A percentile compares a stretch with the other conserved stretches of the same genome.
These are phyloP conservation scores for Geopemphigus sp. DNA, from an alignment of 1,140 invertebrate species.

Conservation along the genomic window DNA sequence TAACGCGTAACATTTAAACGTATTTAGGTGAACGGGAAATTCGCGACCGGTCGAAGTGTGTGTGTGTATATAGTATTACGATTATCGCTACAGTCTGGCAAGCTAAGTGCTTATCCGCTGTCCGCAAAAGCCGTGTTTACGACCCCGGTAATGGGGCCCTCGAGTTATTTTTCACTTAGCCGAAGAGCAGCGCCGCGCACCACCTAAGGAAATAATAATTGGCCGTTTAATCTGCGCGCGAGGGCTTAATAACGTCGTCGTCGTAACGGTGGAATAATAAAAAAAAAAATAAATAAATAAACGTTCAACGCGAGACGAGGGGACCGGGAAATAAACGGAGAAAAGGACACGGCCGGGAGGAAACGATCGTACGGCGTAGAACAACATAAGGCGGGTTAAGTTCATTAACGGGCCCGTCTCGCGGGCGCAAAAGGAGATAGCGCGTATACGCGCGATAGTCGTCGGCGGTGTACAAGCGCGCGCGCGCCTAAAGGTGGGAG, in stretches of 20 bases:
- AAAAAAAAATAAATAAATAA: neutral
- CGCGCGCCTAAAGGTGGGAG: neutral
- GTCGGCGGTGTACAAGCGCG: neutral
- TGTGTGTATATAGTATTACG: neutral
- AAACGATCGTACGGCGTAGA: conserved; percentile 32
- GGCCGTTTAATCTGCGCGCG: conserved; percentile 45
- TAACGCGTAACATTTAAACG: too few species aligned
- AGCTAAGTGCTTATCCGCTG: conserved; percentile 35
- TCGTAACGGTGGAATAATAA: conserved; percentile 3
- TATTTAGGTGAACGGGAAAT: too few species aligned
- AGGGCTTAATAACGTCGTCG: conserved; percentile 22
- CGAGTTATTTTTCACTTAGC: conserved; percentile 47
- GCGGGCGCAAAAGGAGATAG: conserved; percentile 3
- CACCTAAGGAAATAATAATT: conserved; percentile 49
- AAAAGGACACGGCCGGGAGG: conserved; percentile 1
- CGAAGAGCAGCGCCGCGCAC: neutral
- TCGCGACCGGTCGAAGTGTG: too few species aligned
- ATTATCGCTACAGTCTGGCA: neutral
- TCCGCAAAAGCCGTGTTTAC: conserved; percentile 48
- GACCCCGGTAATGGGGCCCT: conserved; percentile 41
- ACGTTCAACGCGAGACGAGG: neutral
- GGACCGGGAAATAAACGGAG: neutral
- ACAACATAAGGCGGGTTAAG: conserved; percentile 39
- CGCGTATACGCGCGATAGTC: neutral
- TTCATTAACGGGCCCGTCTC: conserved; percentile 46